Evolutionary conservation across 2,797 vertebrate species (phyloP).

Genomic region (Euthynnus affinis): DNA sequence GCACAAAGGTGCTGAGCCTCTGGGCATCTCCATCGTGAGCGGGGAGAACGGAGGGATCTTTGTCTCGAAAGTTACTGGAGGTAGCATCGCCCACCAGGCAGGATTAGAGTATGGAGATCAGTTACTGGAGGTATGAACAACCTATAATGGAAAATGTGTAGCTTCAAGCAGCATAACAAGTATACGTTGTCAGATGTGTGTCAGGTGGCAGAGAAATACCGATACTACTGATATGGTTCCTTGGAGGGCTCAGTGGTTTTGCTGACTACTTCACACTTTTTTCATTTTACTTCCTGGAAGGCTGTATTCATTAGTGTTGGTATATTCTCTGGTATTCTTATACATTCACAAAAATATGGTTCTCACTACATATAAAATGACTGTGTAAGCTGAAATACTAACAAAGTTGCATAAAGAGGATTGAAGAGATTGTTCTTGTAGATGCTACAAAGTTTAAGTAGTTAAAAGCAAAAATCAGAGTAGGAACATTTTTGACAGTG

Average conservation of each 20-base stretch:
- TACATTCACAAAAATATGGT: constrained; percentile 1
- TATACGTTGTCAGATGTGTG: neutral
- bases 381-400: constrained; percentile 25
- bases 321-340: constrained; percentile 43
- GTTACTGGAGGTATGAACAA: constrained; percentile 91
- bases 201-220: neutral
- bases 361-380: constrained; percentile 6
- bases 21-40: constrained; percentile 98
- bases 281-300: constrained; percentile 16
- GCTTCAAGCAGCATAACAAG: constrained; percentile 30
- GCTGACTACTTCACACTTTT: constrained; percentile 11
- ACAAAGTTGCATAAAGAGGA: constrained; percentile 25
- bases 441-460: constrained; percentile 10
- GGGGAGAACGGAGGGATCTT: constrained; percentile 98
- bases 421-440: neutral
- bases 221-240: constrained; percentile 4
- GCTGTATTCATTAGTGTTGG: constrained; percentile 38
- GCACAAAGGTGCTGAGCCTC: constrained; percentile 95
- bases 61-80: constrained; percentile 96
- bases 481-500: no score
- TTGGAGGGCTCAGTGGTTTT: constrained; percentile 22
- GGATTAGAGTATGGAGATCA: constrained; percentile 98
- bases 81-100: constrained; percentile 98
- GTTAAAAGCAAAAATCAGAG: constrained; percentile 2
- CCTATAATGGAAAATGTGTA: constrained; percentile 33